These are phyloP conservation scores for Cardiocondyla obscurior DNA, from an alignment of 1,140 invertebrate genomes.

Conservation along the genomic window DNA sequence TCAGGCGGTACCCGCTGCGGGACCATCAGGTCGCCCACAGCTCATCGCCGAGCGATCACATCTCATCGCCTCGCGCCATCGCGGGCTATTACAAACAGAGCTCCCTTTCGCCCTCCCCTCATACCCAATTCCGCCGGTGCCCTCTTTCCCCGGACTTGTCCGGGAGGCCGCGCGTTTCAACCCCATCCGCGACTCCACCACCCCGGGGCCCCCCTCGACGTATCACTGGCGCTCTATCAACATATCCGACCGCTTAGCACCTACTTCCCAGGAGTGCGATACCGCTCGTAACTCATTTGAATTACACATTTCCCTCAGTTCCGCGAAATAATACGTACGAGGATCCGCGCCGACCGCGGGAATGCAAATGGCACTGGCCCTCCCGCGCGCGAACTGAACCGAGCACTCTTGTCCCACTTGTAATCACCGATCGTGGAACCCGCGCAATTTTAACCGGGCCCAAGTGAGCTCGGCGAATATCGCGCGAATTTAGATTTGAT, in stretches of 20 bases:
- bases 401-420: conserved; percentile 15
- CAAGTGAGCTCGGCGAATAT: conserved; percentile 23
- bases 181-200: conserved; percentile 79
- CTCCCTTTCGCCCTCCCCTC: conserved; percentile 62
- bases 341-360: conserved; percentile 58
- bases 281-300: conserved; percentile 83
- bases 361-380: conserved; percentile 60
- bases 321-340: conserved; percentile 73
- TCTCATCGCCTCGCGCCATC: conserved; percentile 82
- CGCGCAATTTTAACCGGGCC: conserved; percentile 57
- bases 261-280: conserved; percentile 84
- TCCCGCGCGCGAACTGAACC: conserved; percentile 7
- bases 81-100: conserved; percentile 80
- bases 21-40: conserved; percentile 82
- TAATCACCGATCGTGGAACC: conserved; percentile 59
- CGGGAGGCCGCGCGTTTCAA: conserved; percentile 71
- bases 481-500: conserved; percentile 59
- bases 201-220: conserved; percentile 75
- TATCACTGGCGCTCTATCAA: conserved; percentile 81
- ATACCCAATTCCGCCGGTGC: conserved; percentile 27
- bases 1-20: conserved; percentile 77
- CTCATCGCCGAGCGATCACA: conserved; percentile 83
- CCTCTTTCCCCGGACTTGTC: conserved; percentile 52
- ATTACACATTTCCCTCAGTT: conserved; percentile 82
- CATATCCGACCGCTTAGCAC: conserved; percentile 84